Evolutionary conservation across 2,888 invertebrate genomes (phyloP).

Genomic region (Hirtodrosophila duncani): DNA sequence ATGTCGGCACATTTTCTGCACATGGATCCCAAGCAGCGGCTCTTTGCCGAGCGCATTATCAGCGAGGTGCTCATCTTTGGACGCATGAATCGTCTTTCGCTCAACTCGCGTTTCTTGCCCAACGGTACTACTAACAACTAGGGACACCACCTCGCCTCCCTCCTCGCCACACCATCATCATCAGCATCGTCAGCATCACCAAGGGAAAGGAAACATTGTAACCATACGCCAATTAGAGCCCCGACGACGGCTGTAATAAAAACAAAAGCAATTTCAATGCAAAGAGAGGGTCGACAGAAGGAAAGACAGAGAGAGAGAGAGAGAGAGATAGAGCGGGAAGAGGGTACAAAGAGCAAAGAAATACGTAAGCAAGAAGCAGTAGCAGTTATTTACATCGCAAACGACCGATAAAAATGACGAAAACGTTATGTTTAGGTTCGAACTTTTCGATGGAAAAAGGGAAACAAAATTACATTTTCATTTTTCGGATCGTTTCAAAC

Average conservation of each 20-base stretch:
- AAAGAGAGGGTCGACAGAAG: not conserved
- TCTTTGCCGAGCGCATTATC: conserved; percentile 54
- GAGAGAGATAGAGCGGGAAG: not conserved
- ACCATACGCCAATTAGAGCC: conserved; percentile 3
- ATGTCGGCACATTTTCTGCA: conserved; percentile 57
- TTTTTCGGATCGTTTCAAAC: no score
- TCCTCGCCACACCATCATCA: no score
- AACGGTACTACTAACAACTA: no score
- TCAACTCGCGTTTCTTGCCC: conserved; percentile 46
- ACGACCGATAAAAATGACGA: conserved; percentile 20
- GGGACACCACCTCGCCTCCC: no score
- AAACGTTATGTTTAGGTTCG: not conserved
- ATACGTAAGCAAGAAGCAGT: conserved; percentile 28
- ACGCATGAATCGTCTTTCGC: conserved; percentile 50
- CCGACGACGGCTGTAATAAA: not conserved
- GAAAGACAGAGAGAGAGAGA: not conserved
- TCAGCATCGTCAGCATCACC: no score
- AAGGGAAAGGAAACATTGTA: not conserved
- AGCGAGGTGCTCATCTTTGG: conserved; percentile 55
- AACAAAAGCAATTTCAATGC: not conserved
- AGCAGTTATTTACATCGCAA: no score
- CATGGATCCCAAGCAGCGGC: conserved; percentile 55
- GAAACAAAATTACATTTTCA: no score
- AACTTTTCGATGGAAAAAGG: no score
- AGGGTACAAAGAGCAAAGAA: conserved; percentile 12